A percentile compares a stretch with the other conserved stretches of the same genome.
phyloP scores from a whole-genome alignment of 2,888 invertebrate genomes.

The Unio delphinus region DNA sequence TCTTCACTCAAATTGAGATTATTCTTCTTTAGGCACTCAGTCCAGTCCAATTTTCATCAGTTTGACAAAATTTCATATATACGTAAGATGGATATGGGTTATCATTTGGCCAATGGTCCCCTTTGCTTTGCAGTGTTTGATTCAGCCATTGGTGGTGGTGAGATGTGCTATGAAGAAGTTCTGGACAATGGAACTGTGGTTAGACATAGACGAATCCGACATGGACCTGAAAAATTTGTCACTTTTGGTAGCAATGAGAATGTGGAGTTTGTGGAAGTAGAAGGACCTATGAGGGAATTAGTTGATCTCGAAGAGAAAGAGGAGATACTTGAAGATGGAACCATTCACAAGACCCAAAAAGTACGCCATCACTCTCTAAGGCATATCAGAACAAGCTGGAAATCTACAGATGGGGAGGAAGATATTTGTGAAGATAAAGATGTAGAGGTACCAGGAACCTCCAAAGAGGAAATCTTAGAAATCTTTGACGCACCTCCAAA shows the following conservation, averaged over 20 bases:
- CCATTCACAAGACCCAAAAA: constrained; percentile 50
- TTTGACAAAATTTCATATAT: no score
- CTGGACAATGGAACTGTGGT: constrained; percentile 61
- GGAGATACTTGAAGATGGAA: constrained; percentile 61
- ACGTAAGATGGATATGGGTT: no score
- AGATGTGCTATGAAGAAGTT: constrained; percentile 45
- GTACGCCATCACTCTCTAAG: constrained; percentile 49
- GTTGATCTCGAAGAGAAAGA: constrained; percentile 51
- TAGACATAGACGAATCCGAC: constrained; percentile 44
- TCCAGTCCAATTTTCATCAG: no score
- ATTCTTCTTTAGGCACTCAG: no score
- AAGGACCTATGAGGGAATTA: constrained; percentile 46
- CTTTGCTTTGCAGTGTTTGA: constrained; percentile 60
- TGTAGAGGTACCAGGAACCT: constrained; percentile 38
- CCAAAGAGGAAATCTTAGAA: constrained; percentile 29
- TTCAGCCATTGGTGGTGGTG: constrained; percentile 35
- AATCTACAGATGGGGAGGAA: constrained; percentile 49
- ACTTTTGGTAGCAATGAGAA: constrained; percentile 49
- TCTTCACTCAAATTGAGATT: no score
- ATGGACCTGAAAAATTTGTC: constrained; percentile 38
- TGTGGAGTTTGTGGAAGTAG: constrained; percentile 45
- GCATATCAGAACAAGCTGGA: constrained; percentile 42
- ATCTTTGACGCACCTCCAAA: constrained; percentile 50
- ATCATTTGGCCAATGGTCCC: background rate
- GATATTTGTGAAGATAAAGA: constrained; percentile 47